Conservation (phyloP, 2,113 vertebrate genomes). For the Nematolebias whitei region DNA sequence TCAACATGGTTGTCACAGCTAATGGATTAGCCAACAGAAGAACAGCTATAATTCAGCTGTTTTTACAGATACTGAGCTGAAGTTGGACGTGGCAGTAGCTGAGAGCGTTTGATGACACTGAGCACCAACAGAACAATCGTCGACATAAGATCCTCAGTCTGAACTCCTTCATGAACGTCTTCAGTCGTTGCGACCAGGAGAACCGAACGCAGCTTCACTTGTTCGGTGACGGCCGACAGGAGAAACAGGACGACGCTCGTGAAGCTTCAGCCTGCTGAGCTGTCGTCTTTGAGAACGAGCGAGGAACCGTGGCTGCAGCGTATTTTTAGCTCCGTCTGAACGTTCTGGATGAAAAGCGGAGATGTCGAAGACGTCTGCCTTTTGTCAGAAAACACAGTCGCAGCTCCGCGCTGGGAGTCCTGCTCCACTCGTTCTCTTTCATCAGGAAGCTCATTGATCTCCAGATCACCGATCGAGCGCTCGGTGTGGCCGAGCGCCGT, state of each 20-base stretch:
- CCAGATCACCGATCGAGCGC: conserved; percentile 5
- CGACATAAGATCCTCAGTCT: too few relatives aligned
- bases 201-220: too few relatives aligned
- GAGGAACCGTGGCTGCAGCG: neutral
- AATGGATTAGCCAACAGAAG: too few relatives aligned
- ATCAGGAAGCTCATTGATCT: conserved; percentile 10
- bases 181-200: too few relatives aligned
- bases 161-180: too few relatives aligned
- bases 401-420: neutral
- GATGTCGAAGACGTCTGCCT: conserved; percentile 1
- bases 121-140: too few relatives aligned
- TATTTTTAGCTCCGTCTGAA: conserved; percentile 4
- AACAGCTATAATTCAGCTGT: too few relatives aligned
- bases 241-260: neutral
- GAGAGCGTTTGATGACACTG: too few relatives aligned
- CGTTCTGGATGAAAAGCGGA: neutral
- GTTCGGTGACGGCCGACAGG: too few relatives aligned
- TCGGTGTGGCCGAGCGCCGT: conserved; percentile 7
- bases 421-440: conserved; percentile 5
- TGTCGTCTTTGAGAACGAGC: conserved; percentile 6
- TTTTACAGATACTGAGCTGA: too few relatives aligned
- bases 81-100: too few relatives aligned
- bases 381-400: conserved; percentile 6
- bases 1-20: too few relatives aligned
- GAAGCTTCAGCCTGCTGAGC: neutral